These are phyloP conservation scores for Leptocoma aspasia DNA, from an alignment of 2,113 vertebrate species.

Conservation along the genomic window DNA sequence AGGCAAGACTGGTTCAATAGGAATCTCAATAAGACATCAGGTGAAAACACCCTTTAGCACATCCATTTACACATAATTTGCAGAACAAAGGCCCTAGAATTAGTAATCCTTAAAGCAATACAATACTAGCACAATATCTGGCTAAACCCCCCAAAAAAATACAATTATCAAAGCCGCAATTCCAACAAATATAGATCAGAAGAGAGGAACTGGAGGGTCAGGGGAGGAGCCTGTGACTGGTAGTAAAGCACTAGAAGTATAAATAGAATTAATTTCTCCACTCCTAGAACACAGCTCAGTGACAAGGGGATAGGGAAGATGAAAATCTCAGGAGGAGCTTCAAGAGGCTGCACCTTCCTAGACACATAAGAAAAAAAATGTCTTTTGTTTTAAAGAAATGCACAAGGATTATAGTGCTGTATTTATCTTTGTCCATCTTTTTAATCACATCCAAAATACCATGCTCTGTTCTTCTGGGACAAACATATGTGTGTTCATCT, in stretches of 20 bases:
- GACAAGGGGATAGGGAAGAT: not conserved
- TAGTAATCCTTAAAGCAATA: not conserved
- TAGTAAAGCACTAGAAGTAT: not conserved
- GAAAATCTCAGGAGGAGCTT: not conserved
- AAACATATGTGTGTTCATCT: not conserved
- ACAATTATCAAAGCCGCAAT: not conserved
- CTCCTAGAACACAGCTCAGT: not conserved
- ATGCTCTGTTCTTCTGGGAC: not conserved
- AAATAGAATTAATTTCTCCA: not conserved
- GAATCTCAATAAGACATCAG: not conserved
- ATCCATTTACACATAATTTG: not conserved
- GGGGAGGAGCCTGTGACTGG: not conserved
- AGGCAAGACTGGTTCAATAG: not conserved
- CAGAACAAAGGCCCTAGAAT: not conserved
- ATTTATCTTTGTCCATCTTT: not conserved
- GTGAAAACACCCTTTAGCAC: not conserved
- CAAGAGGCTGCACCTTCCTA: not conserved
- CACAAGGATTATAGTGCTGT: not conserved
- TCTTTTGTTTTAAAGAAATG: not conserved
- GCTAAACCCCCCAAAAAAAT: not conserved
- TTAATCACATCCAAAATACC: not conserved
- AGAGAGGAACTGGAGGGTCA: not conserved
- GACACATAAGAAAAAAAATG: not conserved
- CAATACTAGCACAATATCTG: not conserved
- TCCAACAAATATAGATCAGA: not conserved